Percentiles rank a stretch among this genome's conserved stretches.
phyloP scores from a whole-genome alignment of 2,113 vertebrate genomes.

The Mixornis gularis region DNA sequence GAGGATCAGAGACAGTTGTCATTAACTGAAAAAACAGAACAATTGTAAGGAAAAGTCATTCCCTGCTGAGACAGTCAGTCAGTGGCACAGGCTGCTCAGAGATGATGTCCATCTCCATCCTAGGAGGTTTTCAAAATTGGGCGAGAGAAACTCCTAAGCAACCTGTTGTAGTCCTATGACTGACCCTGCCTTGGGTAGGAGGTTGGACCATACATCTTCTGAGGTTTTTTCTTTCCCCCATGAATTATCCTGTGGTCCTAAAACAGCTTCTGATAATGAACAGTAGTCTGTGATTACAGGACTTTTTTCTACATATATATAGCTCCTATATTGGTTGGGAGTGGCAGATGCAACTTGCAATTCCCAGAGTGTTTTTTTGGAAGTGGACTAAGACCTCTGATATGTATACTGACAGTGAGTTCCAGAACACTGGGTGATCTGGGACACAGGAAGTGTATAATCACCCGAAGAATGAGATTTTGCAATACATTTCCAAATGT shows the following conservation, averaged over 20 bases:
- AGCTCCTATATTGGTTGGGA: not conserved
- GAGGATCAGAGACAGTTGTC: not conserved
- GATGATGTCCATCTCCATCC: not conserved
- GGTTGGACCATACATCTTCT: not conserved
- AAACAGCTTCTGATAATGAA: not conserved
- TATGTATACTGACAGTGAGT: not conserved
- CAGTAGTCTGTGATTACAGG: not conserved
- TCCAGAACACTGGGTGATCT: not conserved
- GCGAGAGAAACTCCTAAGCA: not conserved
- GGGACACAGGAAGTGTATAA: not conserved
- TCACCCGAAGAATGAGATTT: not conserved
- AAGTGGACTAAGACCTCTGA: not conserved
- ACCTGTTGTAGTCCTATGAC: not conserved
- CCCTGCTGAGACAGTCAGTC: not conserved
- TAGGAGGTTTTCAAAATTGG: not conserved
- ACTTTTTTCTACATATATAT: not conserved
- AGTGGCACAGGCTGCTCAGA: not conserved
- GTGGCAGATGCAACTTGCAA: not conserved
- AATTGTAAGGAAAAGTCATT: not conserved
- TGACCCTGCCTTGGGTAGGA: not conserved
- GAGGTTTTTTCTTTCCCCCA: not conserved
- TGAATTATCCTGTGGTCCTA: not conserved
- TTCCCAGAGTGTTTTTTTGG: not conserved
- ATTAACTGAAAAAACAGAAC: not conserved
- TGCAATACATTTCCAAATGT: not conserved